phyloP scores from a whole-genome alignment of 2,797 vertebrate species.

The Pipistrellus kuhlii region DNA sequence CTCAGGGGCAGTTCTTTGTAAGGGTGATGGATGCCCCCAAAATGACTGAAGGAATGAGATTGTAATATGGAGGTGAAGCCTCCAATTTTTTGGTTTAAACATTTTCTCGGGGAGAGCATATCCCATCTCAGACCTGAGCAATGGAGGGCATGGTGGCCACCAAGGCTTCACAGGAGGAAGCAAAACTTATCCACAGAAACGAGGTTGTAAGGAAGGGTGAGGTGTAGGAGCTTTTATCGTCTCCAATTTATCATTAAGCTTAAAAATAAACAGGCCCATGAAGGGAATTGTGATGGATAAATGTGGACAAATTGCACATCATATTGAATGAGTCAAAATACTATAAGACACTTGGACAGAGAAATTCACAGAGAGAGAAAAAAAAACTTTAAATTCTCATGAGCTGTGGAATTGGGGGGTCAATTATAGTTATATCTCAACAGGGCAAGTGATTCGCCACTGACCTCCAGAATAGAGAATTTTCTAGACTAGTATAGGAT shows the following conservation, averaged over 20 bases:
- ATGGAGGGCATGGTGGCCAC: neutral
- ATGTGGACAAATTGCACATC: neutral
- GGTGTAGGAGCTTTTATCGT: neutral
- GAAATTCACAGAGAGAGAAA: neutral
- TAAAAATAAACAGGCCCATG: neutral
- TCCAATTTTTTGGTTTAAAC: neutral
- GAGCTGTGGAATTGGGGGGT: neutral
- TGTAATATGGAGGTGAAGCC: neutral
- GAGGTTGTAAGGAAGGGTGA: neutral
- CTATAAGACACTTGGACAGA: neutral
- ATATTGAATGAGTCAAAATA: neutral
- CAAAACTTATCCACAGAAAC: neutral
- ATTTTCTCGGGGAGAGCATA: neutral
- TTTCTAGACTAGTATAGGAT: constrained; percentile 51
- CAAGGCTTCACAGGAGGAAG: neutral
- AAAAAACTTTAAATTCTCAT: neutral
- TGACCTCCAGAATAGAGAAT: neutral
- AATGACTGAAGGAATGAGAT: neutral
- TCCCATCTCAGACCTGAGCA: neutral
- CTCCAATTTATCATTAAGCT: neutral
- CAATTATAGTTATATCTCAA: neutral
- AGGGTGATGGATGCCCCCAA: neutral
- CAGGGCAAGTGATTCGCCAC: neutral
- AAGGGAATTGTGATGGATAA: neutral
- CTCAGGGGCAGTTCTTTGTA: neutral